Conservation (phyloP, 2,888 invertebrate genomes). For the Epinotia demarniana region DNA sequence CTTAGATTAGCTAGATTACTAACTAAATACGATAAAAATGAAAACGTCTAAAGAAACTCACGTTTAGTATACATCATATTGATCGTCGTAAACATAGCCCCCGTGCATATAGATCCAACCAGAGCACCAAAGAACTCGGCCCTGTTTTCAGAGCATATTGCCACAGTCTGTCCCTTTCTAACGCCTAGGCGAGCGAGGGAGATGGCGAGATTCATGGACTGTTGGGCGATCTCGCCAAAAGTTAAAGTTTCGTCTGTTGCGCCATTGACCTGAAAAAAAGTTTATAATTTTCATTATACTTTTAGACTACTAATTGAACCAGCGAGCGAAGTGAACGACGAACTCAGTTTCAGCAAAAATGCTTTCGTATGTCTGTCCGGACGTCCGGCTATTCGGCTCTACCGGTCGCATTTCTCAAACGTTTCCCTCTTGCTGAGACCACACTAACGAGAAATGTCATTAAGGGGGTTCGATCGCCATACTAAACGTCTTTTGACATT, state of each 20-base stretch:
- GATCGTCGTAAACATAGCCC: constrained; percentile 30
- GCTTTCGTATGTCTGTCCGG: too few species aligned
- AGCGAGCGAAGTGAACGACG: too few species aligned
- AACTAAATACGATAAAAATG: not conserved
- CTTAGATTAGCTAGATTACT: too few species aligned
- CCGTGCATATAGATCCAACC: constrained; percentile 43
- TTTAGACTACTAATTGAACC: too few species aligned
- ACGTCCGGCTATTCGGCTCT: too few species aligned
- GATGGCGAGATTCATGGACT: constrained; percentile 45
- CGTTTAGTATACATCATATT: constrained; percentile 65
- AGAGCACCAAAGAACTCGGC: constrained; percentile 43
- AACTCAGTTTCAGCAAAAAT: too few species aligned
- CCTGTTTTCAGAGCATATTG: constrained; percentile 46
- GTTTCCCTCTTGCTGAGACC: too few species aligned
- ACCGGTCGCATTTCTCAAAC: too few species aligned
- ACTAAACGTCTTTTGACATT: too few species aligned
- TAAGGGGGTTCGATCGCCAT: too few species aligned
- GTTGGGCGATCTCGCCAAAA: constrained; percentile 44
- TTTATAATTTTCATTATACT: too few species aligned
- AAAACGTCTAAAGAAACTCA: constrained; percentile 41
- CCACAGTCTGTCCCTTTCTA: constrained; percentile 46
- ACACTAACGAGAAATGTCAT: too few species aligned
- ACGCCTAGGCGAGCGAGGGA: constrained; percentile 46
- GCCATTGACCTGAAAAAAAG: constrained; percentile 44
- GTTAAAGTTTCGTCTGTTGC: constrained; percentile 43